Evolutionary conservation across 2,113 vertebrate species (phyloP).

Genomic region (Paracanthobrama guichenoti): DNA sequence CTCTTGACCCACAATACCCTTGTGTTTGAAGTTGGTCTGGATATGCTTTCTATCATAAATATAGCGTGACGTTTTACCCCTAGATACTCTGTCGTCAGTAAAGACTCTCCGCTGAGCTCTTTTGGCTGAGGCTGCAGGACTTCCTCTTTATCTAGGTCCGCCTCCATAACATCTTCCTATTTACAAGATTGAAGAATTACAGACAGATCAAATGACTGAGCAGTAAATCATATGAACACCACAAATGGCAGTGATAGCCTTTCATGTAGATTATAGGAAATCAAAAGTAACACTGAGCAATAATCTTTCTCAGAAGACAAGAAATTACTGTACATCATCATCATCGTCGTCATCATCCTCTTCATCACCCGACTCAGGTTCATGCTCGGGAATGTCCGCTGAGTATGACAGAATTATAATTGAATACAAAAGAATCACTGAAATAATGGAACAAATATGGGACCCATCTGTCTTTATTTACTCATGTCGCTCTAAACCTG

Average conservation of each 20-base stretch:
- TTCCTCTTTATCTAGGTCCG: slow-evolving; percentile 89
- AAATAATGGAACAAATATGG: background rate
- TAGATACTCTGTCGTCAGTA: slow-evolving; percentile 92
- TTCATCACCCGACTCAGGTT: slow-evolving; percentile 87
- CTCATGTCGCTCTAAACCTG: too few relatives aligned
- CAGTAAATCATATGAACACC: background rate
- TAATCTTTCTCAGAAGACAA: background rate
- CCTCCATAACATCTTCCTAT: slow-evolving; percentile 85
- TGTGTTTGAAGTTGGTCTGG: background rate
- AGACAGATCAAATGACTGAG: background rate
- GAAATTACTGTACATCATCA: slow-evolving; percentile 73
- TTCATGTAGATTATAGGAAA: background rate
- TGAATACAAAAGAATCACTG: background rate
- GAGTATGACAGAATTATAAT: slow-evolving; percentile 39
- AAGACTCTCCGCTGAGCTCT: slow-evolving; percentile 89
- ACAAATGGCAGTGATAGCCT: background rate
- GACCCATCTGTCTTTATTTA: too few relatives aligned
- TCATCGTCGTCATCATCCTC: slow-evolving; percentile 89
- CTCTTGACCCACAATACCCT: background rate
- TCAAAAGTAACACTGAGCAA: background rate
- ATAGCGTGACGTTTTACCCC: slow-evolving; percentile 78
- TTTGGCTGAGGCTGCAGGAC: slow-evolving; percentile 84
- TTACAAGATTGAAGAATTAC: slow-evolving; percentile 32
- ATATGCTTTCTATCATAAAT: background rate
- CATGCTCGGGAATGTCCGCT: slow-evolving; percentile 81